phyloP scores from a whole-genome alignment of 2,888 invertebrate species.

The Nysson spinosus region DNA sequence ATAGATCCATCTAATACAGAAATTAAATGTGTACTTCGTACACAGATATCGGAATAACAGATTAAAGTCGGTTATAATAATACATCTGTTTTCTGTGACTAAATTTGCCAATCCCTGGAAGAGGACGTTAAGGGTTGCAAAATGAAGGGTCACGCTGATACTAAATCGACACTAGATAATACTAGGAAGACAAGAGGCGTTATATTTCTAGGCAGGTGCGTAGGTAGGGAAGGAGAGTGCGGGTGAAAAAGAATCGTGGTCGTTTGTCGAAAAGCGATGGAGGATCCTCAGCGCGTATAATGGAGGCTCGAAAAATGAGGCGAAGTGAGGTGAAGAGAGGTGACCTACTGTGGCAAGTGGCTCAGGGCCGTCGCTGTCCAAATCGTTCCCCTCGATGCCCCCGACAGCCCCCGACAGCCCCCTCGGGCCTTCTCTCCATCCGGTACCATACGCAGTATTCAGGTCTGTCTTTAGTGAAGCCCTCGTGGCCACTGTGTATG shows the following conservation, averaged over 20 bases:
- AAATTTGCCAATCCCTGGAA: too few relatives aligned
- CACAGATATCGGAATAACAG: too few relatives aligned
- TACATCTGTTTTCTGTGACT: too few relatives aligned
- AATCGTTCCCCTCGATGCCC: slow-evolving; percentile 65
- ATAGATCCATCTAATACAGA: too few relatives aligned
- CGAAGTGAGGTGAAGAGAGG: slow-evolving; percentile 76
- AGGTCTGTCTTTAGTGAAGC: slow-evolving; percentile 42
- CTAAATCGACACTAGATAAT: background rate
- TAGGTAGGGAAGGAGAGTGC: slow-evolving; percentile 3
- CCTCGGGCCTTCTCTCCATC: slow-evolving; percentile 45
- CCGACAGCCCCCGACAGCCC: slow-evolving; percentile 19
- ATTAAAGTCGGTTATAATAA: too few relatives aligned
- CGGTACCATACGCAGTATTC: slow-evolving; percentile 58
- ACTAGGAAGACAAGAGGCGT: slow-evolving; percentile 15
- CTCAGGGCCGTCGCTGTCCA: slow-evolving; percentile 77
- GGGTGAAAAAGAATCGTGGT: slow-evolving; percentile 32
- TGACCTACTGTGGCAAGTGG: slow-evolving; percentile 78
- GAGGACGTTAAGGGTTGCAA: background rate
- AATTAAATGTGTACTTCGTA: too few relatives aligned
- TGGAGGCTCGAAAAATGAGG: slow-evolving; percentile 73
- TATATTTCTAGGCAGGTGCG: slow-evolving; percentile 10
- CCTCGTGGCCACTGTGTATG: slow-evolving; percentile 17
- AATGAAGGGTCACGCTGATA: background rate
- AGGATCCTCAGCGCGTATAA: slow-evolving; percentile 61
- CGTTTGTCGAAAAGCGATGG: slow-evolving; percentile 38